Evolutionary conservation across 2,888 invertebrate species (phyloP), one percentile per base, ranked within the genome.

Genomic region (Caenorhabditis sp.): DNA sequence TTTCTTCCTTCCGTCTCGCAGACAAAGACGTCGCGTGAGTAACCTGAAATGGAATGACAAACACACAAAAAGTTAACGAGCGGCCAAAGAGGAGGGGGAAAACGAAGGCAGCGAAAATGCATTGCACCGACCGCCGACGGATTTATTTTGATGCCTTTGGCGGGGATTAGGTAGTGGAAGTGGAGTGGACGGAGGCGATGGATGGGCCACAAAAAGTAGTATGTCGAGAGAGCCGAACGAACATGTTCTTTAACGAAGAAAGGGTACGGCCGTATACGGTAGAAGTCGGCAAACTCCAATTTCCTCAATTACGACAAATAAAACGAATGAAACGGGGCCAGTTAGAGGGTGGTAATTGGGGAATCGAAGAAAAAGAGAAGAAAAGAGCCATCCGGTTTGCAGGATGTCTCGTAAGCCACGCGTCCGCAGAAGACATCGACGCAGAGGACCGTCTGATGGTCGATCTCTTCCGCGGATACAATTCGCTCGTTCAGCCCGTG

Each of bases 381-480:
- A 32, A 53, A 53, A 32, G 1, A 11, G 15, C 30, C 35, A 17
- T 45, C 6, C 24, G 5, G 6, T 58, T 58, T 58, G 11, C 68
- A 68, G 68, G 17, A 58, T 56, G 46, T n/a, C n/a, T n/a, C n/a
- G n/a, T n/a, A n/a, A n/a, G n/a, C n/a, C n/a, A 9, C 13, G 27
- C 20, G 50, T 46, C 9, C 5, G 32, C 43, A n/a, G 68, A 43
- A 15, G 80, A 81, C 20, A 83, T 85, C 17, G 88, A 88, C 50
- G 89, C 90, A 63, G 90, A 91, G 82, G 90, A 90, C 59, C 87
- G 89, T 15, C 86, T 91, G 56, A 90, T 91, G 81, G 83, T 90
- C 24, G 89, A 90, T 79, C 82, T 91, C 32, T 91, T 91, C 82
- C 82, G 86, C 30, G 90, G 90, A 52, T 91, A 91, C 88, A 91